These are phyloP conservation scores for Ennomos fuscantarius DNA, from an alignment of 2,888 invertebrate genomes.

Conservation along the genomic window DNA sequence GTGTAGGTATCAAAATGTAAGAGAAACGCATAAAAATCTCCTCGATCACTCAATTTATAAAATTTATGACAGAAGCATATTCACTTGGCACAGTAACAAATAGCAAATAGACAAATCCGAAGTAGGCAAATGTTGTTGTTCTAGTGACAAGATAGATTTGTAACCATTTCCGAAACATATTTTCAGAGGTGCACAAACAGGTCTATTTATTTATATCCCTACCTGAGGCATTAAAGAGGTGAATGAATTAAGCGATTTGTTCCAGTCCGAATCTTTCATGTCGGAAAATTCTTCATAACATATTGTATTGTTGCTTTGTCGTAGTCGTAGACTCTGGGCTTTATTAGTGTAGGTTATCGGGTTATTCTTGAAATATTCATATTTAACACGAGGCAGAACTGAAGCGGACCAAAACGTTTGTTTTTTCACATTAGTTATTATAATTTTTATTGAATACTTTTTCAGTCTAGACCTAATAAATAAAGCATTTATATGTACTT, in stretches of 20 bases:
- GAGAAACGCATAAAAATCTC: conserved; percentile 1
- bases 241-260: conserved; percentile 55
- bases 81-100: conserved; percentile 24
- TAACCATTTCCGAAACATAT: conserved; percentile 30
- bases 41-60: conserved; percentile 17
- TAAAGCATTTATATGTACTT: too few species aligned
- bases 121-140: conserved; percentile 29
- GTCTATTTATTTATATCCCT: conserved; percentile 44
- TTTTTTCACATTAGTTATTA: too few species aligned
- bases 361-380: too few species aligned
- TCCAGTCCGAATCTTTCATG: conserved; percentile 52
- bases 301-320: neutral
- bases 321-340: too few species aligned
- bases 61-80: conserved; percentile 24
- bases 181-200: conserved; percentile 33
- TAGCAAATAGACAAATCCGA: conserved; percentile 17
- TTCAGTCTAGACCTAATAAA: too few species aligned
- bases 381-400: too few species aligned
- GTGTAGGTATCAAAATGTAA: neutral
- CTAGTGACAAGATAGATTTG: conserved; percentile 30
- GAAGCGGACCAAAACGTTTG: too few species aligned
- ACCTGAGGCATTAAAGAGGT: conserved; percentile 47
- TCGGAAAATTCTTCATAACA: conserved; percentile 13
- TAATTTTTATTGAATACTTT: too few species aligned
- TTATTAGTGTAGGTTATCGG: too few species aligned